phyloP scores from a whole-genome alignment of 2,113 vertebrate species.

The Dicentrarchus labrax region DNA sequence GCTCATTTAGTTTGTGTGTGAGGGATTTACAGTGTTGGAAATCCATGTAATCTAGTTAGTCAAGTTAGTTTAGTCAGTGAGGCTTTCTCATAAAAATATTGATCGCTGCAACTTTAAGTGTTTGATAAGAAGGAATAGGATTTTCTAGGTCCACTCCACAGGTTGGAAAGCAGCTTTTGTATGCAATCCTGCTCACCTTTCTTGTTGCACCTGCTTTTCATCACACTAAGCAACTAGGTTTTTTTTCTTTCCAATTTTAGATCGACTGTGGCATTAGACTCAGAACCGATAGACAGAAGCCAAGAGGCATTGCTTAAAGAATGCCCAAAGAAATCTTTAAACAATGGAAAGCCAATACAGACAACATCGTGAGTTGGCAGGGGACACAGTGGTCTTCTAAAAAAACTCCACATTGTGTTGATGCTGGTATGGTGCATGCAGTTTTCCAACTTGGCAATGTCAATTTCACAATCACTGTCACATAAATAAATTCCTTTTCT shows the following conservation, averaged over 20 bases:
- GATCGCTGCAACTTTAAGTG: background rate
- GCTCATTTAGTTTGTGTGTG: too few relatives aligned
- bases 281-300: slow-evolving; percentile 12
- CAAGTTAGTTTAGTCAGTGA: too few relatives aligned
- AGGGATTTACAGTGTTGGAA: too few relatives aligned
- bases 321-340: slow-evolving; percentile 11
- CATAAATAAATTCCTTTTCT: slow-evolving; percentile 42
- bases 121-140: background rate
- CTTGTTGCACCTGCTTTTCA: background rate
- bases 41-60: too few relatives aligned
- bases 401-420: background rate
- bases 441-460: slow-evolving; percentile 36
- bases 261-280: background rate
- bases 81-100: too few relatives aligned
- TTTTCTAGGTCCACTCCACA: background rate
- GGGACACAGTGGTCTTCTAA: background rate
- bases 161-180: background rate
- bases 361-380: slow-evolving; percentile 20
- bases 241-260: background rate
- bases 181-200: background rate
- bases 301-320: background rate
- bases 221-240: background rate
- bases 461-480: slow-evolving; percentile 36
- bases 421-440: background rate
- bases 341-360: slow-evolving; percentile 6